Evolutionary conservation across 2,797 vertebrate species (phyloP).

Genomic region (Alcedo quadribrachys): DNA sequence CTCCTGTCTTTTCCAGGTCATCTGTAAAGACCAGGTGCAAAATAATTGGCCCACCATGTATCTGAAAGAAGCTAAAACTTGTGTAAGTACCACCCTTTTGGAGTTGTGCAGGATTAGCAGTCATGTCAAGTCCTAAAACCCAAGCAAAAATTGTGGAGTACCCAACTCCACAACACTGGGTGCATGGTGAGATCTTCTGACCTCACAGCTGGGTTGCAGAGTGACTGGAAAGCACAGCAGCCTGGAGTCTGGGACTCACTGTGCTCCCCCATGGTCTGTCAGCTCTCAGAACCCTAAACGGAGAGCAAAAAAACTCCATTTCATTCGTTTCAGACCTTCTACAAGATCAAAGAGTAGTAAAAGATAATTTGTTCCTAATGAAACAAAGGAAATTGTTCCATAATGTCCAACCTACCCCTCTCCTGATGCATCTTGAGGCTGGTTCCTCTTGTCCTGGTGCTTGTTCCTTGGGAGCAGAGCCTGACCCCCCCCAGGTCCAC

Average conservation of each 20-base stretch:
- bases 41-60: neutral
- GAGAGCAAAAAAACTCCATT: neutral
- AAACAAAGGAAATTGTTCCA: neutral
- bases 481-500: neutral
- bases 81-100: conserved; percentile 51
- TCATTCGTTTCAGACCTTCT: neutral
- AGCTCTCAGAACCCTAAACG: neutral
- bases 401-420: neutral
- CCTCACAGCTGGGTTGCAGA: neutral
- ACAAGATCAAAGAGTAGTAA: neutral
- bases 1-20: conserved; percentile 27
- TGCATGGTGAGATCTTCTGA: neutral
- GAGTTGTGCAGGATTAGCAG: neutral
- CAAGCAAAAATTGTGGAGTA: neutral
- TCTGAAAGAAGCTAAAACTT: conserved; percentile 32
- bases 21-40: neutral
- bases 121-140: neutral
- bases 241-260: neutral
- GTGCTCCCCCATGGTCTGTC: accelerated
- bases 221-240: neutral
- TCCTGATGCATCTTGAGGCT: neutral
- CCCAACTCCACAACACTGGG: neutral
- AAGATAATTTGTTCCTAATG: neutral
- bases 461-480: neutral
- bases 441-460: neutral